Percentiles rank a stretch among this genome's conserved stretches.
Conservation (phyloP, 1,140 invertebrate species). For the Hirudo medicinalis region DNA sequence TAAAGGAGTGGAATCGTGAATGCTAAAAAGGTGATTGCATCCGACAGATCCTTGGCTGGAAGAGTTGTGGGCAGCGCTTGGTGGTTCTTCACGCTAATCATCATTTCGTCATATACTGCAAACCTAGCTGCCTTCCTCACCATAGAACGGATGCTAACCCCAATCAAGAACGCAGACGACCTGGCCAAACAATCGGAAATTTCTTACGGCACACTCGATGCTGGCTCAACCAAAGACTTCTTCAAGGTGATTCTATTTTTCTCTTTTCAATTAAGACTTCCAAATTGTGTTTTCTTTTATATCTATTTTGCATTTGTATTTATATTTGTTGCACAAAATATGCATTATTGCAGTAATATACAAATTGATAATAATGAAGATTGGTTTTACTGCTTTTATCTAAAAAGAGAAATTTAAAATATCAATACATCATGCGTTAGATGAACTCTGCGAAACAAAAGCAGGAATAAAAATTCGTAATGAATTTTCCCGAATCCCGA, state of each 20-base stretch:
- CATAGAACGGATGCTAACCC: conserved; percentile 35
- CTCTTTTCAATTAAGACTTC: not conserved
- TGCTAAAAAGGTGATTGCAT: not conserved
- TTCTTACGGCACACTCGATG: conserved; percentile 43
- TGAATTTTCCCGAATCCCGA: too few relatives aligned
- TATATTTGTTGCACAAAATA: too few relatives aligned
- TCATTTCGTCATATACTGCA: conserved; percentile 42
- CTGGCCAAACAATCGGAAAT: conserved; percentile 34
- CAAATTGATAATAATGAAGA: not conserved
- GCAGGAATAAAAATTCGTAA: too few relatives aligned
- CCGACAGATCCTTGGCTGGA: conserved; percentile 23
- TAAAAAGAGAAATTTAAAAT: too few relatives aligned
- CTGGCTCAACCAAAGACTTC: conserved; percentile 78
- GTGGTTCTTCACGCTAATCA: conserved; percentile 42
- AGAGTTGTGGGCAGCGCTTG: conserved; percentile 31
- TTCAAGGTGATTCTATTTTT: conserved; percentile 45
- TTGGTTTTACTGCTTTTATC: too few relatives aligned
- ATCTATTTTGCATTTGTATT: not conserved
- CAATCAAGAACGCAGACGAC: conserved; percentile 36
- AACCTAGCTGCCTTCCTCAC: conserved; percentile 42
- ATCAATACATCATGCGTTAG: too few relatives aligned
- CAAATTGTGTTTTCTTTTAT: not conserved
- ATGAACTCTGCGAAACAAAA: too few relatives aligned
- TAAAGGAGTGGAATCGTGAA: too few relatives aligned
- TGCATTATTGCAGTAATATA: not conserved